These are phyloP conservation scores for Cryptomyrus ogoouensis DNA, from an alignment of 2,113 vertebrate genomes.

Conservation along the genomic window DNA sequence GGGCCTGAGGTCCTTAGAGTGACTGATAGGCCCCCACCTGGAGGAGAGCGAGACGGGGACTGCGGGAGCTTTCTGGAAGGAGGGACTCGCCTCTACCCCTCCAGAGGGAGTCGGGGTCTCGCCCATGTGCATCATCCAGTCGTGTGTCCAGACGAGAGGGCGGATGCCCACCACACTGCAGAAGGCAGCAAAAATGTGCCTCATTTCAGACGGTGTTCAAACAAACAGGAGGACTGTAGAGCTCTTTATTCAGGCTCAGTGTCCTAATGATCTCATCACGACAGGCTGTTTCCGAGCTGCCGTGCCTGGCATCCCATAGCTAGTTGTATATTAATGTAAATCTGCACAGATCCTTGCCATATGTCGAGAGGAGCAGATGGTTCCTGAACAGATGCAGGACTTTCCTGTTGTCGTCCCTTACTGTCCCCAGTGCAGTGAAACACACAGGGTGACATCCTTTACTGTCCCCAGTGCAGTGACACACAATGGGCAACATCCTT, in stretches of 20 bases:
- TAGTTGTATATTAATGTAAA: slow-evolving; percentile 6
- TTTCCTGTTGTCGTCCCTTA: not conserved
- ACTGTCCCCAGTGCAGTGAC: not conserved
- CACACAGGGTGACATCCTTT: not conserved
- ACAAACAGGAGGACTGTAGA: not conserved
- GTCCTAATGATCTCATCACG: not conserved
- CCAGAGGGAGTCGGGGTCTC: not conserved
- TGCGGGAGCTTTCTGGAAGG: not conserved
- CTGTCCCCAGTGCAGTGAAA: not conserved
- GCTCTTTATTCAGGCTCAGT: not conserved
- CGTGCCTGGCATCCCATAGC: not conserved
- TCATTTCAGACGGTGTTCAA: not conserved
- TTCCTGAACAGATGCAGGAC: not conserved
- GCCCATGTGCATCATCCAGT: not conserved
- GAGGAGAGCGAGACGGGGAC: not conserved
- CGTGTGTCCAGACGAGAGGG: not conserved
- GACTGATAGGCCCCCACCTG: not conserved
- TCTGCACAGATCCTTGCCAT: not conserved
- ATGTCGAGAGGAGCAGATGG: not conserved
- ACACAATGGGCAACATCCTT: not conserved
- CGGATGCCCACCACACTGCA: not conserved
- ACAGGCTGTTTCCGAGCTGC: not conserved
- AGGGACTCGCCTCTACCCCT: not conserved
- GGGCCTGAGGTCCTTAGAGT: not conserved
- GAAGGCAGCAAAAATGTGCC: not conserved